phyloP scores from a whole-genome alignment of 1,140 invertebrate species.

The Mamestra configurata region DNA sequence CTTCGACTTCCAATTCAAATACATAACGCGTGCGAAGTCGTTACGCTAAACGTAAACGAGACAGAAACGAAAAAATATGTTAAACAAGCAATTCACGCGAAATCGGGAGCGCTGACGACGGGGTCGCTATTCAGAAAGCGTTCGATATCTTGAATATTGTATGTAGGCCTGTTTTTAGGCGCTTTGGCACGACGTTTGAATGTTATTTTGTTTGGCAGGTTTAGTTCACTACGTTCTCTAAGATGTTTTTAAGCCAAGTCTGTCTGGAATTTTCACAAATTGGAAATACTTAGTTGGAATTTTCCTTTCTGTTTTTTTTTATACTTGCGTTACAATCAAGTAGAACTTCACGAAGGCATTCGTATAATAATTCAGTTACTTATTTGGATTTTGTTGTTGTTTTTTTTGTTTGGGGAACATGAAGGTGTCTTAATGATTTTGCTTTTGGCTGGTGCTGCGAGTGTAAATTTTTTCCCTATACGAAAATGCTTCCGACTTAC shows the following conservation, averaged over 20 bases:
- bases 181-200: background rate
- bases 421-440: too few species aligned
- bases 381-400: too few species aligned
- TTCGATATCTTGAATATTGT: conserved; percentile 44
- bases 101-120: conserved; percentile 68
- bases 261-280: background rate
- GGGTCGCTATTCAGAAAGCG: conserved; percentile 56
- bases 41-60: conserved; percentile 74
- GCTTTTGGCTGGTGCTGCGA: too few species aligned
- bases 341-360: too few species aligned
- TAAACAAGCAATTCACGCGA: conserved; percentile 76
- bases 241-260: background rate
- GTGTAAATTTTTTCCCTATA: too few species aligned
- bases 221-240: background rate
- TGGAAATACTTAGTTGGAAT: background rate
- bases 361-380: too few species aligned
- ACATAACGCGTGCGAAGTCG: conserved; percentile 69
- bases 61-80: conserved; percentile 78
- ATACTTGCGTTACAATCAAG: too few species aligned
- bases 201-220: conserved; percentile 9
- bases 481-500: too few species aligned
- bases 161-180: conserved; percentile 34
- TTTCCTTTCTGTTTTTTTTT: too few species aligned
- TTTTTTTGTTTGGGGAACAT: too few species aligned
- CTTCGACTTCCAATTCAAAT: conserved; percentile 60